Percentiles rank a stretch among this genome's conserved stretches.
Conservation (phyloP, 2,797 vertebrate species). For the Gouania willdenowi region DNA sequence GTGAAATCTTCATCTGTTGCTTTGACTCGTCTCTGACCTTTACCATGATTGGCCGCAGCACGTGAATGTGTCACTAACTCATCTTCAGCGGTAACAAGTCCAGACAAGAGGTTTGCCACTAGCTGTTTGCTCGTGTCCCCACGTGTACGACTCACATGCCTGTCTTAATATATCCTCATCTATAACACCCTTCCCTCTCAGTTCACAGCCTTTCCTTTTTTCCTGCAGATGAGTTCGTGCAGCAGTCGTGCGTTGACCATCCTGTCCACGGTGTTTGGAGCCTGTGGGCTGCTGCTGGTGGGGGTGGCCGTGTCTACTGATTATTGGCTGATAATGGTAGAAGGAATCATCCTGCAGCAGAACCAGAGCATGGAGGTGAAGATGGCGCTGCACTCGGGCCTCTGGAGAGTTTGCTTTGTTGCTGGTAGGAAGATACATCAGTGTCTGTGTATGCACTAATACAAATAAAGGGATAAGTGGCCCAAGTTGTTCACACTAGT, state of each 20-base stretch:
- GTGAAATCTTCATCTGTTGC: conserved; percentile 40
- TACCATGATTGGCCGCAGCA: conserved; percentile 40
- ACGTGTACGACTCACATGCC: conserved; percentile 24
- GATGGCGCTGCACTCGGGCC: conserved; percentile 91
- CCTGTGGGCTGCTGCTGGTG: conserved; percentile 87
- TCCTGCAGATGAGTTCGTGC: conserved; percentile 86
- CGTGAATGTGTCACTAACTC: conserved; percentile 29
- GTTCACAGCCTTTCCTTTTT: conserved; percentile 3
- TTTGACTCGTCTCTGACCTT: conserved; percentile 43
- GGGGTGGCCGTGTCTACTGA: conserved; percentile 92
- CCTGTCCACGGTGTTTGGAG: conserved; percentile 91
- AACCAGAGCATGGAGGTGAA: conserved; percentile 92
- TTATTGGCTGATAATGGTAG: conserved; percentile 94
- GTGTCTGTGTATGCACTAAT: background rate
- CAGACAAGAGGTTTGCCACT: conserved; percentile 24
- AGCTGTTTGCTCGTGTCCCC: conserved; percentile 16
- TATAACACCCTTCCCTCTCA: conserved; percentile 14
- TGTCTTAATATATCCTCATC: conserved; percentile 1
- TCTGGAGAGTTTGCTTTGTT: conserved; percentile 93
- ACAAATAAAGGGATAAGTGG: background rate
- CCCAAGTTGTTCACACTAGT: too few species aligned
- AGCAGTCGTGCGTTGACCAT: conserved; percentile 91
- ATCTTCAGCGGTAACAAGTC: conserved; percentile 29
- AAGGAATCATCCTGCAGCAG: conserved; percentile 89
- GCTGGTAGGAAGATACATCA: conserved; percentile 72